Conservation (phyloP, 2,888 invertebrate species). For the Agriopis marginaria region DNA sequence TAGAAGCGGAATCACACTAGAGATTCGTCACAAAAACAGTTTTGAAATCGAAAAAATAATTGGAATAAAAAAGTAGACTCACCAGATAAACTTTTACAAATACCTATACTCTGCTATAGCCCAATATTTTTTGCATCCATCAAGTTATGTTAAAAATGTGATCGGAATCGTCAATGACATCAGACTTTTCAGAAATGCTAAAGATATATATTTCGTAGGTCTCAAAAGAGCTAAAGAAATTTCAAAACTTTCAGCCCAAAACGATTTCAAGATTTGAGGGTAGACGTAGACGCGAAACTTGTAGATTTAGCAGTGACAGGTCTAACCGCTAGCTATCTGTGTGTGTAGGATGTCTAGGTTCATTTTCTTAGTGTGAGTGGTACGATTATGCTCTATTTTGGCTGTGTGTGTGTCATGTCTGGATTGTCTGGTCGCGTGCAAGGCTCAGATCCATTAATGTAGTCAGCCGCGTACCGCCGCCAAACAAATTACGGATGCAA, state of each 20-base stretch:
- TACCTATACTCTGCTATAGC: too few relatives aligned
- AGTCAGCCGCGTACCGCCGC: slow-evolving; percentile 79
- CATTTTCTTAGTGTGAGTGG: not conserved
- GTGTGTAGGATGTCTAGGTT: slow-evolving; percentile 5
- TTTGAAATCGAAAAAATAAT: too few relatives aligned
- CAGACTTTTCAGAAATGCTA: too few relatives aligned
- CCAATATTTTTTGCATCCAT: not conserved
- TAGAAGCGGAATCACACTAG: too few relatives aligned
- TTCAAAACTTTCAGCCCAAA: not conserved
- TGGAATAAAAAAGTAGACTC: too few relatives aligned
- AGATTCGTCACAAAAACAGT: too few relatives aligned
- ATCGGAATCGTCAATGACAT: too few relatives aligned
- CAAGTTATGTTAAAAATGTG: not conserved
- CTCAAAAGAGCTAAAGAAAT: not conserved
- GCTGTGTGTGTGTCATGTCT: slow-evolving; percentile 17
- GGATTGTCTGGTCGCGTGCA: slow-evolving; percentile 73
- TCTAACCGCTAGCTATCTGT: slow-evolving; percentile 1
- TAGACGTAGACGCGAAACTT: not conserved
- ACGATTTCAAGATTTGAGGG: slow-evolving; percentile 6
- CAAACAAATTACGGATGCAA: slow-evolving; percentile 86
- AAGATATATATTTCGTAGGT: not conserved
- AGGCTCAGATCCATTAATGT: slow-evolving; percentile 81
- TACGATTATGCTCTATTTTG: slow-evolving; percentile 8
- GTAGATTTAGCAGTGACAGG: not conserved
- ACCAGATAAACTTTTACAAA: too few relatives aligned